Evolutionary conservation across 2,113 vertebrate genomes (phyloP).

Genomic region (Pollimyrus isidori): DNA sequence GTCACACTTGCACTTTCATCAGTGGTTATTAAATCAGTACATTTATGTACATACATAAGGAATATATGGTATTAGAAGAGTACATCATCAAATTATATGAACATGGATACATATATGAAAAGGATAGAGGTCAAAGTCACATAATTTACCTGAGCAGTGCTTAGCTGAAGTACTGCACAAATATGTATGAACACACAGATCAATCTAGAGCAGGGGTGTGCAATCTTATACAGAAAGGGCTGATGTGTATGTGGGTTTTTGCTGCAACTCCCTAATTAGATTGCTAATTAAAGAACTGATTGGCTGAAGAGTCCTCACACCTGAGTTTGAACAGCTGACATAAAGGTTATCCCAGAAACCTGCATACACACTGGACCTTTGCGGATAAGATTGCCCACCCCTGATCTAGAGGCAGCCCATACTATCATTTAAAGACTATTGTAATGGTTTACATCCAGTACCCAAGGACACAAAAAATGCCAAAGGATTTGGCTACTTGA

Average conservation of each 20-base stretch:
- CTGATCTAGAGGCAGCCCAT: not conserved
- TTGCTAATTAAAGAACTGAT: too few species aligned
- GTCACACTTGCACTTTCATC: not conserved
- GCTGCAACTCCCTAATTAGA: too few species aligned
- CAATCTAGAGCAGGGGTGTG: not conserved
- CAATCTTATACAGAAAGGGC: too few species aligned
- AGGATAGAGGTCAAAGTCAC: not conserved
- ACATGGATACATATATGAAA: not conserved
- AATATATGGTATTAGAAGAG: not conserved
- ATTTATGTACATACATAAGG: not conserved
- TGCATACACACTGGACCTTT: too few species aligned
- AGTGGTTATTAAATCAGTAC: not conserved
- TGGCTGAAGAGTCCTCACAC: too few species aligned
- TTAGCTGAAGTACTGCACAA: not conserved
- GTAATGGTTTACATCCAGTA: not conserved
- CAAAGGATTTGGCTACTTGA: not conserved
- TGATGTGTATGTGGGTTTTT: too few species aligned
- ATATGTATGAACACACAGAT: not conserved
- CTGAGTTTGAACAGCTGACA: too few species aligned
- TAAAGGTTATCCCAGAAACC: too few species aligned
- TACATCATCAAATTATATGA: not conserved
- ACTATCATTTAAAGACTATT: not conserved
- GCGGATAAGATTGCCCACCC: too few species aligned
- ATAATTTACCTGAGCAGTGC: not conserved
- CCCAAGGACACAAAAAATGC: not conserved